Evolutionary conservation across 2,888 invertebrate genomes (phyloP), one percentile per base, ranked within the genome.

Genomic region (Cremastobaeus sp.): DNA sequence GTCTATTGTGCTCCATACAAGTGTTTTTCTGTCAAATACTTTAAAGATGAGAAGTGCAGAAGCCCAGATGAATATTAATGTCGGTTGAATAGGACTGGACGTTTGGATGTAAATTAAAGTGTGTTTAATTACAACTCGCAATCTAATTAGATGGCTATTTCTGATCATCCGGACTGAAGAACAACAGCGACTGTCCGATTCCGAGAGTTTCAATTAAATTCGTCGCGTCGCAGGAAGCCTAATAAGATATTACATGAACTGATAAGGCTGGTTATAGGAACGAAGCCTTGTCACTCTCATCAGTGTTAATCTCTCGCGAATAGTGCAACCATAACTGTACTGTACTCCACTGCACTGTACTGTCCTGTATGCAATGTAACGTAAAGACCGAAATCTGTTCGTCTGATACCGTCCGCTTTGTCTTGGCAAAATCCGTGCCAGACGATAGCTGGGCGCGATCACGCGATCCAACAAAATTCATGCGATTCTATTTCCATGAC

Each of bases 381-480:
- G 41, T 52, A 69, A 66, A 60, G 55, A 65, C 50, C 52, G 41
- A 62, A 73, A 68, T 62, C 50, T 62, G 73, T 62, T 57, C 55
- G 62, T 59, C 68, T 68, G 62, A 68, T 68, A 57, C 45, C 18
- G 68, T 64, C 68, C 52, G 66, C 66, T 62, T 55, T 68, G 68
- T 62, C 69, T 78, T 79, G 62, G 78, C 77, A 76, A 82, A 82
- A 82, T 81, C 80, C 81, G 79, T 83, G 83, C 80, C 81, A 81
- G 82, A 79, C 82, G 81, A 77, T 76, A 79, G 80, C 82, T 77
- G 78, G 70, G 76, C 75, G 78, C 74, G 81, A 84, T 82, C 84
- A 84, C 83, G 85, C 83, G 85, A 85, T 81, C 80, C 79, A 80
- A 78, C 81, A 79, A 84, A 84, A 84, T 82, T 83, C 82, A 78